Evolutionary conservation across 2,113 vertebrate species (phyloP), one percentile per base, ranked within the genome.

Genomic region (Dryoscopus gambensis): DNA sequence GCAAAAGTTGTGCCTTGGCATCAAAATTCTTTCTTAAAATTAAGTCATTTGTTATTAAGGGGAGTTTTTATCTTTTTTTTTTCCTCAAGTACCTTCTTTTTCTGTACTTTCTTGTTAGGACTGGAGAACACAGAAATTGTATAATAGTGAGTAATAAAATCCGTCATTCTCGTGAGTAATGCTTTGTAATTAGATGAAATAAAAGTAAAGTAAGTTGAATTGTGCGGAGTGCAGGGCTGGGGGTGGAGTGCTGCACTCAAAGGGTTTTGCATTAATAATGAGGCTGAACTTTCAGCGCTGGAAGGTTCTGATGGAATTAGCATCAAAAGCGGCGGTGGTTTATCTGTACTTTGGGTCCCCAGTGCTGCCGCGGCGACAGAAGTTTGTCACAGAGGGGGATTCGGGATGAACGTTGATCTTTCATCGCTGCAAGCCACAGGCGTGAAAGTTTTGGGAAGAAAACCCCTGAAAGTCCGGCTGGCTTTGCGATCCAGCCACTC

Each of bases 151-250:
- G 93, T 88, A 96, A 97, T 93, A 90, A 91, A 85, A 93, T 69
- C 95, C 96, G 95, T 95, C 96, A 97, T 57, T 84, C 63, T 49
- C 20, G 37, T 97, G 96, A 97, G 94, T 90, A 97, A 97, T 95
- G 82, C 84, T 77, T 97, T 94, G 92, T 24, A 95, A 96, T 96
- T 96, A 97, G 86, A 86, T 96, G 91, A 96, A 95, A 81, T 89
- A 69, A 65, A 96, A 93, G 84, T 93, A 92, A 93, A 90, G 87
- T 68, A 87, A 94, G 89, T 80, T 88, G 89, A 90, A 85, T 87
- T 49, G 74, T 90, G 95, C 69, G 94, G 91, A 90, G 84, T 63
- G 80, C 80, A 67, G 77, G 84, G 59, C 79, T 92, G 94, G 94
- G 81, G 90, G 94, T 89, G 94, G 93, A 86, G 47, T 55, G 69